These are phyloP conservation scores for Aurelia sp. DNA, from an alignment of 30 jellyfish, hydroid and myxozoan genomes.

Conservation along the genomic window DNA sequence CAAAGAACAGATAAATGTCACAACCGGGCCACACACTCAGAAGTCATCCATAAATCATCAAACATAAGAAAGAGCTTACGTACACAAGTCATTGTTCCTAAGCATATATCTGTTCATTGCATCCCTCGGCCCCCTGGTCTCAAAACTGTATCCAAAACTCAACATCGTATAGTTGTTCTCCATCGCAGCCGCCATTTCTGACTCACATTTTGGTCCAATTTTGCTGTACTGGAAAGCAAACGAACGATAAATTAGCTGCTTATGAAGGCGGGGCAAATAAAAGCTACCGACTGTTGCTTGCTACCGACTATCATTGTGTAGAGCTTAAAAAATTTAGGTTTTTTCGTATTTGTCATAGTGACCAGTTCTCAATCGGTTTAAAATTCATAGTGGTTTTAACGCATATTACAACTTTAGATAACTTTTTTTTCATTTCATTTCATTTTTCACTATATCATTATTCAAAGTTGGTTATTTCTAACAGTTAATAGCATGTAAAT, in stretches of 20 bases:
- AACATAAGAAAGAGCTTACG: neutral
- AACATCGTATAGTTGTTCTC: slow-evolving; percentile 46
- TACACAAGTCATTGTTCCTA: slow-evolving; percentile 43
- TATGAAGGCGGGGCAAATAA: too few species aligned
- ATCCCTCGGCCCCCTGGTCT: slow-evolving; percentile 67
- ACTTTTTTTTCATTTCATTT: too few species aligned
- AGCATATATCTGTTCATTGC: slow-evolving; percentile 56
- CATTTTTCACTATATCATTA: too few species aligned
- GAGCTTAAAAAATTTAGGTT: too few species aligned
- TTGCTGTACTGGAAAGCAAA: slow-evolving; percentile 50
- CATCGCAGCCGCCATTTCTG: slow-evolving; percentile 55
- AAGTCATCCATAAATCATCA: too few species aligned
- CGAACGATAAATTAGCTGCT: neutral
- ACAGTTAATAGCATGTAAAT: too few species aligned
- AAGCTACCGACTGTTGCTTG: too few species aligned
- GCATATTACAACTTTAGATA: too few species aligned
- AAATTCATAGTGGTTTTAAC: neutral
- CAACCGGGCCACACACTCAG: too few species aligned
- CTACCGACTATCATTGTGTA: too few species aligned
- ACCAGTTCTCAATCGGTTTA: neutral
- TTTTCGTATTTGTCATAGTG: neutral
- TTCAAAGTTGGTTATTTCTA: too few species aligned
- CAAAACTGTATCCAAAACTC: slow-evolving; percentile 60
- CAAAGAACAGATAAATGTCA: too few species aligned
- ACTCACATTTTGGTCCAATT: slow-evolving; percentile 63